Conservation (phyloP, 2,797 vertebrate genomes). For the Lacerta bilineata region DNA sequence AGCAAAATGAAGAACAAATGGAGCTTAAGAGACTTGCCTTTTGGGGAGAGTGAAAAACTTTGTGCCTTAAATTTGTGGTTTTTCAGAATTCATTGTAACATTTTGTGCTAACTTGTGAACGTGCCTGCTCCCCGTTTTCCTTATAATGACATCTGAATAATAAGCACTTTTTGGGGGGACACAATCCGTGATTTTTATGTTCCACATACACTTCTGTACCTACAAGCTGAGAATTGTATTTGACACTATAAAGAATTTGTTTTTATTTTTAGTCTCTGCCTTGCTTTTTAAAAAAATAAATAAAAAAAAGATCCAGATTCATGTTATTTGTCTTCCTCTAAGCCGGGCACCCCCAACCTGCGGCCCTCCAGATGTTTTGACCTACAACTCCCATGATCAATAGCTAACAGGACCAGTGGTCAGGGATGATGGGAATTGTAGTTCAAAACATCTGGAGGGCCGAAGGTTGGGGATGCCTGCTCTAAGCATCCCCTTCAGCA, state of each 20-base stretch:
- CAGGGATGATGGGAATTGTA: too few relatives aligned
- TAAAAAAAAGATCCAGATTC: too few relatives aligned
- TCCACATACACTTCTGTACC: conserved; percentile 55
- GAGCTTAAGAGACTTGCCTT: not conserved
- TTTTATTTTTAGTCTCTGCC: conserved; percentile 28
- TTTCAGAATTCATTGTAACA: conserved; percentile 5
- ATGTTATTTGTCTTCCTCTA: too few relatives aligned
- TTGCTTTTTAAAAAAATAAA: not conserved
- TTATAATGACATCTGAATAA: conserved; percentile 22
- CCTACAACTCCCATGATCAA: too few relatives aligned
- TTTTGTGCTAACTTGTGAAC: conserved; percentile 37
- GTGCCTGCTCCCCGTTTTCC: conserved; percentile 24
- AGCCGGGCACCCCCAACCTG: too few relatives aligned
- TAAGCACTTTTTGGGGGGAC: conserved; percentile 63
- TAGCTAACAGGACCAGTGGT: too few relatives aligned
- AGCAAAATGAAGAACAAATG: not conserved
- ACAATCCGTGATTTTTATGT: conserved; percentile 56
- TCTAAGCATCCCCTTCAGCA: too few relatives aligned
- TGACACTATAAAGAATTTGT: conserved; percentile 68
- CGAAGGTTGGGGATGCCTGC: too few relatives aligned
- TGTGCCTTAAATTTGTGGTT: conserved; percentile 58
- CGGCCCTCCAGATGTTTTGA: too few relatives aligned
- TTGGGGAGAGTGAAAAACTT: too few relatives aligned
- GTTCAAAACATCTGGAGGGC: too few relatives aligned
- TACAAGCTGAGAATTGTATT: conserved; percentile 43